These are phyloP conservation scores for Palythoa grandis DNA, from an alignment of 92 coral and sea anemone species.

Conservation along the genomic window DNA sequence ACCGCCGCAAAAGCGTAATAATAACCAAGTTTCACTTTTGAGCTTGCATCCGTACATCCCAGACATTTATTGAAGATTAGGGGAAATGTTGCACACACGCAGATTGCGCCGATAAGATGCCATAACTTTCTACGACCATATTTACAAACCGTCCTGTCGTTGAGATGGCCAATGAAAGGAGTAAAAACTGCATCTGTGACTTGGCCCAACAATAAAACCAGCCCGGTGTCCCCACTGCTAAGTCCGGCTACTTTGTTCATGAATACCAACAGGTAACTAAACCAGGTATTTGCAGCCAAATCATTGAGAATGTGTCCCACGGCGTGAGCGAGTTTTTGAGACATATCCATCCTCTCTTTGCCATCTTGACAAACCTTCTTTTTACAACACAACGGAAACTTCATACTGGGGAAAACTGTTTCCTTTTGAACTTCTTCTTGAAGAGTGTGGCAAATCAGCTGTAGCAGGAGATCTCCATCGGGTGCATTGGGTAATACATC, in stretches of 20 bases:
- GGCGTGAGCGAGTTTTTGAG: slow-evolving; percentile 75
- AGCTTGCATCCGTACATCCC: slow-evolving; percentile 56
- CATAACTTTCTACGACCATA: slow-evolving; percentile 87
- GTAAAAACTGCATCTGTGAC: slow-evolving; percentile 80
- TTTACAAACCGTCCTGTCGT: slow-evolving; percentile 86
- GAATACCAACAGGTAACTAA: slow-evolving; percentile 78
- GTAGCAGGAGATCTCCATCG: neutral
- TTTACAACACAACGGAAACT: slow-evolving; percentile 20
- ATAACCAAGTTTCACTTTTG: slow-evolving; percentile 69
- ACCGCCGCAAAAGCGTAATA: slow-evolving; percentile 78
- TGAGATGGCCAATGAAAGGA: slow-evolving; percentile 82
- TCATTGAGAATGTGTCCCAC: slow-evolving; percentile 88
- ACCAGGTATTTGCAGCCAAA: slow-evolving; percentile 88
- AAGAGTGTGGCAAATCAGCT: neutral
- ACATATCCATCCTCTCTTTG: slow-evolving; percentile 55
- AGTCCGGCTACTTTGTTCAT: slow-evolving; percentile 85
- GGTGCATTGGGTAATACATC: neutral
- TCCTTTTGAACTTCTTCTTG: neutral
- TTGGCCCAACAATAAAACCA: slow-evolving; percentile 79
- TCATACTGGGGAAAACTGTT: neutral
- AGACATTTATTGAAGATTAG: slow-evolving; percentile 72
- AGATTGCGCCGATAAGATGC: slow-evolving; percentile 79
- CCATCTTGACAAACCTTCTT: slow-evolving; percentile 1
- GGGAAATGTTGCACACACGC: slow-evolving; percentile 67
- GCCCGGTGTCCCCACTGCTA: slow-evolving; percentile 79